Conservation (phyloP, 2,113 vertebrate species). For the Casuarius casuarius region DNA sequence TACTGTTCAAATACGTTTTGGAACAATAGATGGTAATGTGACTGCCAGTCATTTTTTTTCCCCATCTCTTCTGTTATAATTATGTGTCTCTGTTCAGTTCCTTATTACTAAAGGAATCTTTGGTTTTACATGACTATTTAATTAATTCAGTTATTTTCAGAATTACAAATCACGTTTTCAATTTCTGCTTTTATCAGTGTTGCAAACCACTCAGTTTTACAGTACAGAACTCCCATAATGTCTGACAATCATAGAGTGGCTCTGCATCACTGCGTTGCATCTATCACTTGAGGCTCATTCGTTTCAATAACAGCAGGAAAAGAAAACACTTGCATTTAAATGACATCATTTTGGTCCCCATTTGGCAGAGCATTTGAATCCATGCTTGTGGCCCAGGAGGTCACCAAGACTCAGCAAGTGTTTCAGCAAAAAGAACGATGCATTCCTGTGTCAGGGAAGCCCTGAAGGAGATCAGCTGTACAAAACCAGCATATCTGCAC, state of each 20-base stretch:
- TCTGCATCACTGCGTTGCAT: not conserved
- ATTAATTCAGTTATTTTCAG: not conserved
- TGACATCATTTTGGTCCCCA: not conserved
- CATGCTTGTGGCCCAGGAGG: not conserved
- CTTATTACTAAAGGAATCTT: constrained; percentile 12
- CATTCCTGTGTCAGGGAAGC: not conserved
- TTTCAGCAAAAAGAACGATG: not conserved
- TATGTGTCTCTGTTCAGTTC: not conserved
- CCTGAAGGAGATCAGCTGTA: not conserved
- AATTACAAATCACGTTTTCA: constrained; percentile 1
- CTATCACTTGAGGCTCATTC: not conserved
- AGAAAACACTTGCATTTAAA: not conserved
- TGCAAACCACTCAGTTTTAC: not conserved
- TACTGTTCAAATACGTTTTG: not conserved
- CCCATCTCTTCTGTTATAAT: not conserved
- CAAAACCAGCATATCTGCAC: not conserved
- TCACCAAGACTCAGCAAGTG: not conserved
- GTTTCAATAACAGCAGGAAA: not conserved
- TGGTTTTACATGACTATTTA: not conserved
- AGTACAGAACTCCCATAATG: not conserved
- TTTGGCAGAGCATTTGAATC: not conserved
- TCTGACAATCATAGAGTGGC: not conserved
- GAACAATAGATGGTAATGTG: not conserved
- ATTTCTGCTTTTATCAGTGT: not conserved
- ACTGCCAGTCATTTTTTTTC: not conserved